These are phyloP conservation scores for Torymus aiolomorphi DNA, from an alignment of 2,888 invertebrate species.

Conservation along the genomic window DNA sequence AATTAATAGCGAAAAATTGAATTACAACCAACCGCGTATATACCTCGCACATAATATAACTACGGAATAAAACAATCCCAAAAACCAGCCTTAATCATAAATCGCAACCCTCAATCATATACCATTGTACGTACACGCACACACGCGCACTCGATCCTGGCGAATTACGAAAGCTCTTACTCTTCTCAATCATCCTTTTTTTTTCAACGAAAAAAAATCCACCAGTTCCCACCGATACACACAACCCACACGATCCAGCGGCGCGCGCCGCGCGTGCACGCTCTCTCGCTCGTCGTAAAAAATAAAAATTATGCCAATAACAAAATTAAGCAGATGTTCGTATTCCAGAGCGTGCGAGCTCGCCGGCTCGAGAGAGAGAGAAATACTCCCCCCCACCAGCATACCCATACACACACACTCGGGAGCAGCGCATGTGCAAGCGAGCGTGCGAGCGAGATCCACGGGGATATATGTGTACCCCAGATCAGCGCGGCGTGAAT, in stretches of 20 bases:
- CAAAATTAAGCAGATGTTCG: conserved; percentile 59
- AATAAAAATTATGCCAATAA: conserved; percentile 58
- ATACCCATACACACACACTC: too few relatives aligned
- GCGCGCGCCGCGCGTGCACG: too few relatives aligned
- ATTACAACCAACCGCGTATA: too few relatives aligned
- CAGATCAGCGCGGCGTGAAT: conserved; percentile 68
- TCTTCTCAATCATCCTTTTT: too few relatives aligned
- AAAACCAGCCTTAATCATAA: neutral
- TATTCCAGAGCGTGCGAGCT: conserved; percentile 29
- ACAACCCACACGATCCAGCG: too few relatives aligned
- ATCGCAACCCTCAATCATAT: neutral
- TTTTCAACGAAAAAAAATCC: conserved; percentile 8
- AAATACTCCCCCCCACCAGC: conserved; percentile 10
- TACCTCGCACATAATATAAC: too few relatives aligned
- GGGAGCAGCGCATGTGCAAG: neutral
- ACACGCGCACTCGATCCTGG: too few relatives aligned
- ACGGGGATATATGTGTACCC: conserved; percentile 1
- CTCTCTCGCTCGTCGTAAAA: conserved; percentile 35
- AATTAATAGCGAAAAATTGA: too few relatives aligned
- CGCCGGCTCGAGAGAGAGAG: conserved; percentile 10
- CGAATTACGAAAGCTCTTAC: too few relatives aligned
- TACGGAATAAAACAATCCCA: too few relatives aligned
- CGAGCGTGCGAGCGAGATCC: conserved; percentile 29
- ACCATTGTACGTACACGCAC: neutral
- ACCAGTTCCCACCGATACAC: conserved; percentile 32